Evolutionary conservation across 2,888 invertebrate genomes (phyloP).

Genomic region (Drosophila longiperda): DNA sequence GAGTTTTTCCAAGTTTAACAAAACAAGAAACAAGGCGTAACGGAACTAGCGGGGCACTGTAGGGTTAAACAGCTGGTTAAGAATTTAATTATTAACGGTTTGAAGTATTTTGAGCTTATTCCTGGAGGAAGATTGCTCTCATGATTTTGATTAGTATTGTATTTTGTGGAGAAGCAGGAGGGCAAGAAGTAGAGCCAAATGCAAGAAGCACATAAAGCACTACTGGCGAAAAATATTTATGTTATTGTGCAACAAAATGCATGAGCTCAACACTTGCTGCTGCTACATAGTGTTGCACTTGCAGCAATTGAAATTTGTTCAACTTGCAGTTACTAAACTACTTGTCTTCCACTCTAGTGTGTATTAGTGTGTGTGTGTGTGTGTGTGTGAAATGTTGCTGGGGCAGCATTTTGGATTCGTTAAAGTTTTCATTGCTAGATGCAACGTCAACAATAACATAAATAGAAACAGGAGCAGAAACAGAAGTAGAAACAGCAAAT

Average conservation of each 20-base stretch:
- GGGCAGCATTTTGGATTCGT: slow-evolving; percentile 74
- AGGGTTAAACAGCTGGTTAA: neutral
- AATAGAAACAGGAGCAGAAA: slow-evolving; percentile 35
- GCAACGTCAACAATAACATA: slow-evolving; percentile 77
- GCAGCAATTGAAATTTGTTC: slow-evolving; percentile 21
- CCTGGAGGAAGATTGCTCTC: neutral
- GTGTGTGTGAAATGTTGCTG: slow-evolving; percentile 56
- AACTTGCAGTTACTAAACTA: slow-evolving; percentile 7
- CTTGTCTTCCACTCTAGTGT: slow-evolving; percentile 4
- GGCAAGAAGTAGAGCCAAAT: neutral
- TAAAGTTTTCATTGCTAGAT: slow-evolving; percentile 78
- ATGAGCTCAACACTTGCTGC: slow-evolving; percentile 62
- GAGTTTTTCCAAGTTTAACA: neutral
- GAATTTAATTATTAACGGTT: neutral
- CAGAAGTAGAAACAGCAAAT: slow-evolving; percentile 22
- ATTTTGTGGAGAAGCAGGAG: neutral
- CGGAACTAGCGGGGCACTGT: neutral
- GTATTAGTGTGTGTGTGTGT: slow-evolving; percentile 3
- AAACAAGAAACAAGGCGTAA: neutral
- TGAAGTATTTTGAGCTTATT: neutral
- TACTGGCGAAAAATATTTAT: slow-evolving; percentile 36
- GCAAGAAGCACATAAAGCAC: slow-evolving; percentile 26
- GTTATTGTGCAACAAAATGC: slow-evolving; percentile 66
- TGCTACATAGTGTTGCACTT: slow-evolving; percentile 17
- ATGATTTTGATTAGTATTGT: neutral